A percentile compares a stretch with the other conserved stretches of the same genome.
These are phyloP conservation scores for Sebastes iracundus DNA, from an alignment of 2,797 vertebrate genomes.

Conservation along the genomic window DNA sequence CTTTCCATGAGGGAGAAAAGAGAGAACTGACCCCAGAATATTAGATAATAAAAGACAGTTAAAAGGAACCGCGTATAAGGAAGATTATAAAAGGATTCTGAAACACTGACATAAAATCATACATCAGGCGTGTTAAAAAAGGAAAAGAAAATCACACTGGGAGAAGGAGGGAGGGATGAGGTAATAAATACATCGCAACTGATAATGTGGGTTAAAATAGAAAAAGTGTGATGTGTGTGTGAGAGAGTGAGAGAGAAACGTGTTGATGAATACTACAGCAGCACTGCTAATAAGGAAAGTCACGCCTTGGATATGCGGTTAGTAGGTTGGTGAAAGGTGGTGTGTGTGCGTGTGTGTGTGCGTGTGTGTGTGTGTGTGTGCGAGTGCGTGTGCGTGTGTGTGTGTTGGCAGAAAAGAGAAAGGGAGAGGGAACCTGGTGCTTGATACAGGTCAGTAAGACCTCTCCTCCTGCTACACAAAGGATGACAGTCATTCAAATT, in stretches of 20 bases:
- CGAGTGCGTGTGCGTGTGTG: not conserved
- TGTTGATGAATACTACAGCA: slow-evolving; percentile 22
- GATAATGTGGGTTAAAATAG: not conserved
- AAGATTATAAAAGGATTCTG: not conserved
- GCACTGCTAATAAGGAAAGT: slow-evolving; percentile 25
- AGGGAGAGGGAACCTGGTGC: not conserved
- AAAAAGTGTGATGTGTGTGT: not conserved
- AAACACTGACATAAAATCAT: not conserved
- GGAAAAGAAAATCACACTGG: not conserved
- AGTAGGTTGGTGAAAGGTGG: not conserved
- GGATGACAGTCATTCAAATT: not conserved
- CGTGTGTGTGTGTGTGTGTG: not conserved
- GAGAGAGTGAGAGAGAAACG: slow-evolving; percentile 2
- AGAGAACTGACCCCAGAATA: not conserved
- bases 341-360: not conserved
- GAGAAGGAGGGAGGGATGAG: too few relatives aligned
- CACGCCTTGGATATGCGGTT: slow-evolving; percentile 19
- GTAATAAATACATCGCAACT: not conserved
- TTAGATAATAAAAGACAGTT: not conserved
- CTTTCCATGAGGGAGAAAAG: too few relatives aligned
- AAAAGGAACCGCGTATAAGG: not conserved
- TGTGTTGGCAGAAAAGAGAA: not conserved
- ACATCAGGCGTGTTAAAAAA: not conserved
- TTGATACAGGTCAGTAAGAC: slow-evolving; percentile 10
- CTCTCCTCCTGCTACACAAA: slow-evolving; percentile 12